Percentiles rank a stretch among this genome's conserved stretches.
Evolutionary conservation across 1,140 invertebrate species (phyloP).

Genomic region (Pemphigus obesinymphae): DNA sequence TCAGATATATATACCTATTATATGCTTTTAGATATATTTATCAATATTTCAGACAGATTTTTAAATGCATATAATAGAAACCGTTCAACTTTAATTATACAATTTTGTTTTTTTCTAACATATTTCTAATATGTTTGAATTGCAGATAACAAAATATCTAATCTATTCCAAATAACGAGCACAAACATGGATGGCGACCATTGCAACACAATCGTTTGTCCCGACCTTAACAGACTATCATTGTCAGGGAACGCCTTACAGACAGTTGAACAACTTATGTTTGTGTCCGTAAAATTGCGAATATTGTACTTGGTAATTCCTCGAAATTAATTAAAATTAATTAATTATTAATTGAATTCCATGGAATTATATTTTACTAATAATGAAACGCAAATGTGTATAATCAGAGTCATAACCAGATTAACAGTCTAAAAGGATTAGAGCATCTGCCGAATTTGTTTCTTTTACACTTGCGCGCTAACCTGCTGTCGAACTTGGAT

Average conservation of each 20-base stretch:
- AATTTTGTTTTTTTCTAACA: too few species aligned
- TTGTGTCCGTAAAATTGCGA: background rate
- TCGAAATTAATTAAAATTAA: background rate
- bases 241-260: background rate
- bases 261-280: background rate
- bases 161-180: background rate
- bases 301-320: conserved; percentile 23
- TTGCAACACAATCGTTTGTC: background rate
- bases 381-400: background rate
- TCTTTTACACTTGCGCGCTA: background rate
- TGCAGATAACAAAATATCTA: background rate
- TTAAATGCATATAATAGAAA: too few species aligned
- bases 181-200: background rate
- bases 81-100: too few species aligned
- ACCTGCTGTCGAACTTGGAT: background rate
- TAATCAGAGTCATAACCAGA: conserved; percentile 3
- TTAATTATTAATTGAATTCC: background rate
- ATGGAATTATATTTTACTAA: background rate
- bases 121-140: too few species aligned
- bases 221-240: background rate
- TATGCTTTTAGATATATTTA: too few species aligned
- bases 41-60: too few species aligned
- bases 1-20: too few species aligned
- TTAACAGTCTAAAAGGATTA: background rate
- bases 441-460: background rate